These are phyloP conservation scores for Tachyglossus aculeatus DNA, from an alignment of 2,797 vertebrate species.

Conservation along the genomic window DNA sequence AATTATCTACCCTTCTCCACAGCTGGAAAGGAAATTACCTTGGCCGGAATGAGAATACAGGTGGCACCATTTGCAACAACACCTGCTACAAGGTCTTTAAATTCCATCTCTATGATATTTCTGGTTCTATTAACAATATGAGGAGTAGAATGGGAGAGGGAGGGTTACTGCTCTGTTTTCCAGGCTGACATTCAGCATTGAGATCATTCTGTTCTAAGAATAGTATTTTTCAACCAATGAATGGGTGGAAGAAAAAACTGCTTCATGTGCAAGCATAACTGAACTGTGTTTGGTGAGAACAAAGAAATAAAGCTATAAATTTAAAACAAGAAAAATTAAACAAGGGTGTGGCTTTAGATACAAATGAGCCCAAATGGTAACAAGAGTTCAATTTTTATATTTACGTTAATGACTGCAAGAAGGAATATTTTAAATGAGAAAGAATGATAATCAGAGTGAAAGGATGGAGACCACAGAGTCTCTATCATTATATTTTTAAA, in stretches of 20 bases:
- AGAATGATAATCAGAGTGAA: too few relatives aligned
- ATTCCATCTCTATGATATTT: not conserved
- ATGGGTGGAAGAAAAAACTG: not conserved
- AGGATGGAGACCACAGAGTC: too few relatives aligned
- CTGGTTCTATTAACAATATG: not conserved
- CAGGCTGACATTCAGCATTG: not conserved
- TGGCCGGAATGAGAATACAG: not conserved
- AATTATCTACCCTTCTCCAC: not conserved
- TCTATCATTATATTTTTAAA: too few relatives aligned
- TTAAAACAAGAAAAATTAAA: too few relatives aligned
- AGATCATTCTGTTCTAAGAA: not conserved
- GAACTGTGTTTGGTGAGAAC: not conserved
- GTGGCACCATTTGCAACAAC: not conserved
- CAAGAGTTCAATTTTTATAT: too few relatives aligned
- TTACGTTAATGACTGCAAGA: too few relatives aligned
- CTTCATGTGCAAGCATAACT: not conserved
- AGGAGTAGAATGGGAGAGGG: not conserved
- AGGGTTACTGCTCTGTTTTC: not conserved
- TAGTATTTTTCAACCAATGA: not conserved
- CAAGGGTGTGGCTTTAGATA: too few relatives aligned
- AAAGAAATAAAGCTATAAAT: not conserved
- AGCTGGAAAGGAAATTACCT: not conserved
- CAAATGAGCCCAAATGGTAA: too few relatives aligned
- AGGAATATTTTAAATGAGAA: too few relatives aligned
- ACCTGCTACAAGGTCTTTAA: not conserved